These are phyloP conservation scores for Athripsodes cinereus DNA, from an alignment of 2,888 invertebrate species.

Conservation along the genomic window DNA sequence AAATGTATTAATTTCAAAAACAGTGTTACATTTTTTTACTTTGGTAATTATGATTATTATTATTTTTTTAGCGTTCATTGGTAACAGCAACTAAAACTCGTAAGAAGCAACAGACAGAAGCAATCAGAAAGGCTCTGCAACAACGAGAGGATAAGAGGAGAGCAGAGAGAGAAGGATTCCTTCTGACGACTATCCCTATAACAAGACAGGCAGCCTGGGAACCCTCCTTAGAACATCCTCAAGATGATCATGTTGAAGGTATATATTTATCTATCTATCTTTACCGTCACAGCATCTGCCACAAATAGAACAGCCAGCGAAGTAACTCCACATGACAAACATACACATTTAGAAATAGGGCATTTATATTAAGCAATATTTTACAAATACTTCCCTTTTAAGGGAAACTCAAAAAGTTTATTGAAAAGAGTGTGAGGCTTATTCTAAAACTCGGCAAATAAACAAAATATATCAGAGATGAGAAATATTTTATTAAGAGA, in stretches of 20 bases:
- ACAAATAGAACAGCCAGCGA: no score
- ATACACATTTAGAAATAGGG: no score
- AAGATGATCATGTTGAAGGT: constrained; percentile 85
- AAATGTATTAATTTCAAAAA: neutral
- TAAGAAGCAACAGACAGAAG: constrained; percentile 98
- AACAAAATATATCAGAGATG: no score
- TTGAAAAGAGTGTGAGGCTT: no score
- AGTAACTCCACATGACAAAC: no score
- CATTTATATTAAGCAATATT: no score
- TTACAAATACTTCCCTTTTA: no score
- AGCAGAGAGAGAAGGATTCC: constrained; percentile 90
- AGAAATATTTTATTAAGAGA: no score
- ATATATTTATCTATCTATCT: constrained; percentile 8
- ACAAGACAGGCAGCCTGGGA: constrained; percentile 94
- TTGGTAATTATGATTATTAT: no score
- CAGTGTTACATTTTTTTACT: neutral
- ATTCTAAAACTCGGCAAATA: no score
- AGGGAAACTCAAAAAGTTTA: no score
- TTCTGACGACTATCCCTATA: constrained; percentile 93
- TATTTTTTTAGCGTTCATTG: constrained; percentile 65
- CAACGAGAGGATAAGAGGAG: constrained; percentile 94
- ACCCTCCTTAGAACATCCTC: constrained; percentile 81
- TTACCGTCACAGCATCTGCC: no score
- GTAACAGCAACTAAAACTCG: constrained; percentile 98
- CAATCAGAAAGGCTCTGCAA: constrained; percentile 90